phyloP scores from a whole-genome alignment of 53 echinoderm and acorn worm species.

The Antedon mediterranea region DNA sequence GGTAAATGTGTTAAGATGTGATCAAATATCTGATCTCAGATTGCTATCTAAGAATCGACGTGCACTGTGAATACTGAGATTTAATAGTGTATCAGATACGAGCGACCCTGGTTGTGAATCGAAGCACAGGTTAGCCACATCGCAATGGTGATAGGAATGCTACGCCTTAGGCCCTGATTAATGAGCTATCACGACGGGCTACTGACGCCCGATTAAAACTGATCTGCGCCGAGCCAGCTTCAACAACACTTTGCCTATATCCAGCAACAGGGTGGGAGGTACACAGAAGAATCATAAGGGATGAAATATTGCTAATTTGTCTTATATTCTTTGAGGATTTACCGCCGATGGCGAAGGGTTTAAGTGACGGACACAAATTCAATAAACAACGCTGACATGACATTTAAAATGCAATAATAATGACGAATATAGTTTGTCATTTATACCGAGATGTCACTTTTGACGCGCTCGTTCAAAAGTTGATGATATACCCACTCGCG shows the following conservation, averaged over 20 bases:
- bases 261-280: background rate
- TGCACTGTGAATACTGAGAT: too few relatives aligned
- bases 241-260: background rate
- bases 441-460: too few relatives aligned
- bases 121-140: background rate
- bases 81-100: background rate
- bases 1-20: background rate
- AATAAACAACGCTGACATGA: background rate
- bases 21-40: background rate
- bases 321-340: background rate
- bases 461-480: too few relatives aligned
- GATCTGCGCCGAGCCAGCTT: background rate
- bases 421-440: too few relatives aligned
- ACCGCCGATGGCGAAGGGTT: background rate
- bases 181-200: background rate
- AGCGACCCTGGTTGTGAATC: background rate
- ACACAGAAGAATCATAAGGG: background rate
- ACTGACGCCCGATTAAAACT: background rate
- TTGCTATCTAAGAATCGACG: background rate
- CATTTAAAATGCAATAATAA: background rate
- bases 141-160: background rate
- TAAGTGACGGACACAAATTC: background rate
- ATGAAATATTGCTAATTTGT: background rate
- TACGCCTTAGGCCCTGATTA: background rate
- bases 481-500: too few relatives aligned